These are phyloP conservation scores for Enteromius anoplus DNA, from an alignment of 2,797 vertebrate genomes.

Conservation along the genomic window DNA sequence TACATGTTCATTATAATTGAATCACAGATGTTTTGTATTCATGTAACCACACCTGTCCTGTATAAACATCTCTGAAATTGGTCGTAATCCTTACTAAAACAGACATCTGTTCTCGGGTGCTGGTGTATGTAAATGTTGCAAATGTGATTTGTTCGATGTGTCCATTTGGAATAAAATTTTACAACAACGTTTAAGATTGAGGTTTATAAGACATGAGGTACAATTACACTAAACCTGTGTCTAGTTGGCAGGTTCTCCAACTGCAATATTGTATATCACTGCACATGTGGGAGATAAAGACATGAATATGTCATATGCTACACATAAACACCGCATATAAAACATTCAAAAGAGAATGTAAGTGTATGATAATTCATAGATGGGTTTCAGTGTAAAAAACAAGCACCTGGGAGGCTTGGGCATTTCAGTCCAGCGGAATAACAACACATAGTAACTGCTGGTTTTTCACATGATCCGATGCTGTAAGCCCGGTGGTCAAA, in stretches of 20 bases:
- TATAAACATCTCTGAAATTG: neutral
- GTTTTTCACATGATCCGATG: constrained; percentile 31
- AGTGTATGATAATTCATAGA: constrained; percentile 11
- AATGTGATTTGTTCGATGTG: neutral
- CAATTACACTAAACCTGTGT: constrained; percentile 17
- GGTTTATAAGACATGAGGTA: constrained; percentile 17
- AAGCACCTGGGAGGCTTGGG: no score
- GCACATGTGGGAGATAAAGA: constrained; percentile 1
- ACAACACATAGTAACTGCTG: constrained; percentile 26
- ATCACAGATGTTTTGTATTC: neutral
- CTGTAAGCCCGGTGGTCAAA: constrained; percentile 57
- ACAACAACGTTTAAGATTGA: constrained; percentile 26
- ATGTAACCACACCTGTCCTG: neutral
- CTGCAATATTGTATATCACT: neutral
- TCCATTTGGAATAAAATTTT: constrained; percentile 17
- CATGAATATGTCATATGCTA: constrained; percentile 49
- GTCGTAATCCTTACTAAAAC: neutral
- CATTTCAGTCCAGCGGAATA: constrained; percentile 46
- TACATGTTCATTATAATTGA: neutral
- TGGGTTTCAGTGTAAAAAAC: constrained; percentile 40
- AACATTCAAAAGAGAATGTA: constrained; percentile 20
- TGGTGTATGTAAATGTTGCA: constrained; percentile 23
- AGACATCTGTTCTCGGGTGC: constrained; percentile 15
- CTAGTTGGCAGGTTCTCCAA: neutral
- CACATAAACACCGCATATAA: constrained; percentile 43